These are phyloP conservation scores for Hyles euphorbiae DNA, from an alignment of 1,140 invertebrate species.

Conservation along the genomic window DNA sequence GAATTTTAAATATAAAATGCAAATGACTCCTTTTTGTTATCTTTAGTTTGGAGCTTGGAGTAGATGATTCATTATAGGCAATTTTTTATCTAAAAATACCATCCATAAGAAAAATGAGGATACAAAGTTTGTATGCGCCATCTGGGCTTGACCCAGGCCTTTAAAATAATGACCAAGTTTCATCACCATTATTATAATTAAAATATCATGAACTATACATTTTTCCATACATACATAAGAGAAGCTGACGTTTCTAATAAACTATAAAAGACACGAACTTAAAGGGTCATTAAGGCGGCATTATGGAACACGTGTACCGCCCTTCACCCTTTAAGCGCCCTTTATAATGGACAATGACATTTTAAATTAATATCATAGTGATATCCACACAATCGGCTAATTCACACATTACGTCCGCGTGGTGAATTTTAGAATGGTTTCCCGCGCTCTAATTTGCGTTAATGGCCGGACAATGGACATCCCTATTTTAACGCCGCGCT, in stretches of 20 bases:
- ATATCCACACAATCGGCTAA: conserved; percentile 39
- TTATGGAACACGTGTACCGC: conserved; percentile 43
- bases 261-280: conserved; percentile 1
- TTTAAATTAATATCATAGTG: conserved; percentile 61
- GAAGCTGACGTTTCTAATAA: conserved; percentile 3
- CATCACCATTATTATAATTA: too few species aligned
- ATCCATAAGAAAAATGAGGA: too few species aligned
- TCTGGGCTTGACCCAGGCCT: too few species aligned
- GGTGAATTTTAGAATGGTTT: conserved; percentile 41
- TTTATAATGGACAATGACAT: conserved; percentile 54
- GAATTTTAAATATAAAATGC: too few species aligned
- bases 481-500: conserved; percentile 44
- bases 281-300: conserved; percentile 16
- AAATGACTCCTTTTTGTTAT: too few species aligned
- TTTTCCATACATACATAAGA: too few species aligned
- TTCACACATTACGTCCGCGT: conserved; percentile 26
- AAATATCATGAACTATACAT: too few species aligned
- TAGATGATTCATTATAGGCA: too few species aligned
- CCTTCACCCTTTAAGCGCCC: conserved; percentile 58
- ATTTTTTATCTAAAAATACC: too few species aligned
- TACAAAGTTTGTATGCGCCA: too few species aligned
- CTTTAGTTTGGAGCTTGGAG: too few species aligned
- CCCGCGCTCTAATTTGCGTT: conserved; percentile 51
- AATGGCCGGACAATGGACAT: conserved; percentile 42
- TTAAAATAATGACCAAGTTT: too few species aligned